Percentiles rank a stretch among this genome's conserved stretches.
phyloP scores from a whole-genome alignment of 92 coral and sea anemone species.

The Anthopleura xanthogrammica region DNA sequence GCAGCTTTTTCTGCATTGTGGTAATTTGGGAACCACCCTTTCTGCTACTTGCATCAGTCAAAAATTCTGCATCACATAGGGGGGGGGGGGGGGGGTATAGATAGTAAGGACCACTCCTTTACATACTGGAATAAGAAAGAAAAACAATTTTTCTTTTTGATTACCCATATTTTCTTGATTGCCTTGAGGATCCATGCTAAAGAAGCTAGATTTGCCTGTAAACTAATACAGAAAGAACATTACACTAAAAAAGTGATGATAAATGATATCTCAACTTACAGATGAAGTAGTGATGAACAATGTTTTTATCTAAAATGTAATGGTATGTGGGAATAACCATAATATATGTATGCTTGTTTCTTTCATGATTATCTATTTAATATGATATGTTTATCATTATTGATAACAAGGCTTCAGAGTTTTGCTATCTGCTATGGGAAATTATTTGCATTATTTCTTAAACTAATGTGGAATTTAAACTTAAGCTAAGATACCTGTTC shows the following conservation, averaged over 20 bases:
- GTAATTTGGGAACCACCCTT: too few relatives aligned
- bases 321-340: too few relatives aligned
- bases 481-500: constrained; percentile 7
- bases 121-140: background rate
- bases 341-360: too few relatives aligned
- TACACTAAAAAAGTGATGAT: background rate
- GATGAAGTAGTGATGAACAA: background rate
- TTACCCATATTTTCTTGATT: constrained; percentile 17
- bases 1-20: too few relatives aligned
- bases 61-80: too few relatives aligned
- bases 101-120: too few relatives aligned
- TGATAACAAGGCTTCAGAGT: background rate
- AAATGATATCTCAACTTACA: background rate
- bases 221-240: constrained; percentile 5
- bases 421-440: background rate
- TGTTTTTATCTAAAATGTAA: background rate
- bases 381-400: too few relatives aligned
- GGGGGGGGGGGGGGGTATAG: background rate
- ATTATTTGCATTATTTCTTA: background rate
- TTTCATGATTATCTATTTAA: too few relatives aligned
- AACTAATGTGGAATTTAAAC: background rate
- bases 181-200: constrained; percentile 14
- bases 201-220: constrained; percentile 21
- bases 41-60: too few relatives aligned
- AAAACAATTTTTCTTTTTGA: background rate